Base-by-base conservation (phyloP, 2,113 vertebrate genomes). In the Rostratula benghalensis region DNA sequence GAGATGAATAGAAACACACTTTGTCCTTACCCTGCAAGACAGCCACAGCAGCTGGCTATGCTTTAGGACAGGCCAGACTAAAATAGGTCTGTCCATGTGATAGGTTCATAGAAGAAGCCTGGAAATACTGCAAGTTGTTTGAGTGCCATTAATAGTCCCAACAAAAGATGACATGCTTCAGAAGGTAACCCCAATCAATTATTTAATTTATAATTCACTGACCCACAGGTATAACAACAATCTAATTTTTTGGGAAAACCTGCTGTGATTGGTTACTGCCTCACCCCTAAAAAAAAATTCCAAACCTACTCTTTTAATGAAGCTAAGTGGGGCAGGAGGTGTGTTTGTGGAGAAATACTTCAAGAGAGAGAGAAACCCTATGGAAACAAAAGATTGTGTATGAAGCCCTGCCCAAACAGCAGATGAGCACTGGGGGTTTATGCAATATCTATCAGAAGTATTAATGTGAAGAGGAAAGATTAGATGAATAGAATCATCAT, bases 11-110 rank as follows among this genome's bases (percentile, higher is more conserved):
- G 95, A 65, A 70, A 89, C 87, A 57, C 0, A 8, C 77, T 95
- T 93, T 93, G 83, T 94, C 90, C 86, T 91, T 82, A 84, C 69
- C 57, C 77, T 73, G 90, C 77, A 76, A 89, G 95, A 91, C 69
- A 94, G 69, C 74, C 87, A 68, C 77, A 79, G 94, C 80, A 96
- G 91, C 95, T 95, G 95, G 86, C 94, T 95, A 45, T 68, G 95
- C 89, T 89, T 87, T 84, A 95, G 94, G 94, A 95, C 87, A 95
- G 81, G 65, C 64, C 61, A 89, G 83, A 93, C 81, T 95, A 91
- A 97, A 97, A 97, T 95, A 97, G 93, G 94, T 73, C 83, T 88
- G 67, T 71, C 82, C 46, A 10, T 54, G 75, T 73, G 78, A 88
- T 2, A 75, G 18, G 54, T 15, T 88, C 79, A 69, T 9, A 81